Evolutionary conservation across 1,140 invertebrate species (phyloP), one percentile per base, ranked within the genome.

Genomic region (Periplaneta americana): DNA sequence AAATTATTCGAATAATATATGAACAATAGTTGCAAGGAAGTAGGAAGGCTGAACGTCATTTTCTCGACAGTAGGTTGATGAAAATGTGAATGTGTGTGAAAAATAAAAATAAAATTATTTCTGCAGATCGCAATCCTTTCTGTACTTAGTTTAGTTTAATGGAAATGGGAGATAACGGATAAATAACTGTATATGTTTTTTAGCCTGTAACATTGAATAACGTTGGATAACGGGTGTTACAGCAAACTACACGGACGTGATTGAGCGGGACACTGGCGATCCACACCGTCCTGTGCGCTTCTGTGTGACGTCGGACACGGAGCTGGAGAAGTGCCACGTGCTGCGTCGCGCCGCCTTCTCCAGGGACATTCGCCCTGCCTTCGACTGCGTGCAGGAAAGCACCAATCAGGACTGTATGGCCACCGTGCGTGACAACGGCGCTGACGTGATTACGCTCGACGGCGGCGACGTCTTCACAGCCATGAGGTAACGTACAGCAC

Each of bases 201-300:
- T n/a, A n/a, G n/a, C n/a, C n/a, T n/a, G n/a, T n/a, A n/a, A n/a
- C n/a, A n/a, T n/a, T n/a, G n/a, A n/a, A n/a, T n/a, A n/a, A n/a
- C n/a, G n/a, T n/a, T n/a, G n/a, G n/a, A n/a, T n/a, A n/a, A n/a
- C n/a, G n/a, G n/a, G n/a, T 33, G 82, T 85, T 85, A 34, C 82
- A 88, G 92, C 93, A 3, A 94, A 95, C 86, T 96, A 95, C 84
- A 91, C 92, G 74, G 92, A 94, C 84, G 94, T 95, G n/a, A 94
- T 96, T 82, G 94, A 95, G 83, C 90, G 94, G 74, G 91, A 92
- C 36, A 91, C 91, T 74, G 93, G 93, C 37, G 88, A 91, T 10
- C 89, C 91, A 0, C 89, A 91, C 82, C 83, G 84, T 34, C 85
- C 87, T 33, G 87, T 90, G 17, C 90, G 92, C 31, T 86, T 95